These are phyloP conservation scores for Holocentrus rufus DNA, from an alignment of 2,797 vertebrate species.

Conservation along the genomic window DNA sequence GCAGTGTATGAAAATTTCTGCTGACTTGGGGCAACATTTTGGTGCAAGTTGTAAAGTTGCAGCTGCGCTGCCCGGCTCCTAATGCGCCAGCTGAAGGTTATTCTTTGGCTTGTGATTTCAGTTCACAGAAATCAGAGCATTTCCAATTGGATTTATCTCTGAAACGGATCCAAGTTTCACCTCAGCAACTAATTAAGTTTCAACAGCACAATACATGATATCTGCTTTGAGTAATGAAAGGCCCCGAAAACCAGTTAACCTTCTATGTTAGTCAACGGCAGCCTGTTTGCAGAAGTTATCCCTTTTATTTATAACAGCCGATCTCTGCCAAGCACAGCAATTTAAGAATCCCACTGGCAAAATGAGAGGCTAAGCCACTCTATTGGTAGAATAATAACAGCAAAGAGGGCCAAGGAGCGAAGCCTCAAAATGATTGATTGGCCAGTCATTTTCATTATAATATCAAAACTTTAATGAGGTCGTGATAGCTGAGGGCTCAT, in stretches of 20 bases:
- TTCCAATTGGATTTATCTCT: neutral
- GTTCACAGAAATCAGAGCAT: neutral
- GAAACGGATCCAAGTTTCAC: neutral
- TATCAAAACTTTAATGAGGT: constrained; percentile 2
- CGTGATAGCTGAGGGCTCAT: too few species aligned
- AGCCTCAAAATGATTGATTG: constrained; percentile 47
- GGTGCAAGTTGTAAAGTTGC: too few species aligned
- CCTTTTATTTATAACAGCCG: constrained; percentile 5
- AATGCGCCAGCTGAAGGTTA: neutral
- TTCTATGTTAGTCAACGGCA: constrained; percentile 17
- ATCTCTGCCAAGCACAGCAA: constrained; percentile 33
- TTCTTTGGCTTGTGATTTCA: neutral
- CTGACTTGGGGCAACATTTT: too few species aligned
- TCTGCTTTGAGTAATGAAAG: constrained; percentile 5
- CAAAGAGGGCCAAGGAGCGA: constrained; percentile 40
- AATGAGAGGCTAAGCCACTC: constrained; percentile 32
- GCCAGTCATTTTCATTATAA: constrained; percentile 42
- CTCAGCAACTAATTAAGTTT: constrained; percentile 14
- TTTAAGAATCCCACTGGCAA: constrained; percentile 9
- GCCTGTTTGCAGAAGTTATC: neutral
- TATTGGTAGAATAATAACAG: constrained; percentile 46
- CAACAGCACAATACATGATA: neutral
- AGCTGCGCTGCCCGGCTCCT: too few species aligned
- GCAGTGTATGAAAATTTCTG: too few species aligned
- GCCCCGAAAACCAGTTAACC: constrained; percentile 10